Base-by-base conservation (phyloP, 2,113 vertebrate genomes). In the Saimiri boliviensis region DNA sequence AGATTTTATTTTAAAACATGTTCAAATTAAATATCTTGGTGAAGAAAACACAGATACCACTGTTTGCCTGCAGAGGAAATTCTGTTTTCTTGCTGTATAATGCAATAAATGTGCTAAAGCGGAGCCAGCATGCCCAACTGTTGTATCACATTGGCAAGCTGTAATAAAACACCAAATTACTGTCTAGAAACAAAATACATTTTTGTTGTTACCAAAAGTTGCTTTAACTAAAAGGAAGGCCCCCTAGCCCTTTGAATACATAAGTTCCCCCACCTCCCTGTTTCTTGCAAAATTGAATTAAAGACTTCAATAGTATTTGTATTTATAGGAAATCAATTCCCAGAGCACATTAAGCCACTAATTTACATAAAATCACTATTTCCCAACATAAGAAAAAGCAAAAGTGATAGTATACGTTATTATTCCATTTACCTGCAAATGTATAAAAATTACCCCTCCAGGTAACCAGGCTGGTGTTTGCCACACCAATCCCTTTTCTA, bases 11-110 rank as follows among this genome's bases (percentile, higher is more conserved):
- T 97, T 94, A 63, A 96, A 96, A 74, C 13, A 42, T 45, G 21
- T 89, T n/a, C 47, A 85, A 97, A 95, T 92, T 92, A 96, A 94
- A 92, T 96, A 94, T 91, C n/a, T 83, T 79, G 35, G 68, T 86
- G 92, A 96, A 90, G 80, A 86, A 95, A 94, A 95, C 73, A 87
- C 42, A 92, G 37, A 85, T 66, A 63, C 52, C 94, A 92, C 37
- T 63, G 66, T 92, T 95, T 95, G 63, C 90, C 82, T 95, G 82
- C 85, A 86, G 71, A 96, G 37, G 35, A 95, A 97, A 60, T 95
- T 97, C 80, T 95, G 71, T 92, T 96, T 97, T 95, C 79, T 95
- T 95, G 76, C 47, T 90, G n/a, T 86, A 95, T 71, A 96, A 96
- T 91, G 37, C 73, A 96, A 80, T 96, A 86, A 95, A 77, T 84